A percentile compares a stretch with the other conserved stretches of the same genome.
Evolutionary conservation across 2,113 vertebrate genomes (phyloP).

Genomic region (Fukomys damarensis): DNA sequence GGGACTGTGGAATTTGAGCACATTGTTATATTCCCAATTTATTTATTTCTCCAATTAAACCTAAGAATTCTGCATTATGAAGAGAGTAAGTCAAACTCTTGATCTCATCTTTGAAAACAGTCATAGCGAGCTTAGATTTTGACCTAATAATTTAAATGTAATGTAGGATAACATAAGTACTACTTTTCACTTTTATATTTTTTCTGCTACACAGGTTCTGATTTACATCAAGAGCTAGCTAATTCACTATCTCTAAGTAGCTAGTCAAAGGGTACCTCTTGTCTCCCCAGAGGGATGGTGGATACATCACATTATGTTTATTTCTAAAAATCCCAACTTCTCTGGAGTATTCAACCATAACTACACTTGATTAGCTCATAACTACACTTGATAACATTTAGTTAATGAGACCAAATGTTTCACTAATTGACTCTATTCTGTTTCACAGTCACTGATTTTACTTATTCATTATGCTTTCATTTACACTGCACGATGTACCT

Average conservation of each 20-base stretch:
- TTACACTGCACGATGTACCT: background rate
- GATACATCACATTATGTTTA: background rate
- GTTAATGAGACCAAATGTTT: background rate
- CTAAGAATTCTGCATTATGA: background rate
- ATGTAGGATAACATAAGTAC: background rate
- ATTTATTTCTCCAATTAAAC: background rate
- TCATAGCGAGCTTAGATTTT: background rate
- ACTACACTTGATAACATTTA: background rate
- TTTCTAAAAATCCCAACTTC: background rate
- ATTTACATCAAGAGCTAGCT: background rate
- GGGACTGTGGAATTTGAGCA: background rate
- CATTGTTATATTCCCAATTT: slow-evolving; percentile 16
- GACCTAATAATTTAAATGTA: background rate
- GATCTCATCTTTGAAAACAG: slow-evolving; percentile 45
- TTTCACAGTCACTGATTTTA: background rate
- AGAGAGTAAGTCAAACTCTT: background rate
- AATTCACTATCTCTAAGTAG: background rate
- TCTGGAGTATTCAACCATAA: background rate
- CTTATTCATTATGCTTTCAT: background rate
- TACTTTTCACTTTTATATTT: background rate
- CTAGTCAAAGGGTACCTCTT: background rate
- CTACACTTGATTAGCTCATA: background rate
- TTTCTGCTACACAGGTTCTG: background rate
- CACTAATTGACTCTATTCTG: background rate
- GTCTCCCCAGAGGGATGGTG: background rate